phyloP scores from a whole-genome alignment of 2,888 invertebrate species.

The Elaeidobius kamerunicus region DNA sequence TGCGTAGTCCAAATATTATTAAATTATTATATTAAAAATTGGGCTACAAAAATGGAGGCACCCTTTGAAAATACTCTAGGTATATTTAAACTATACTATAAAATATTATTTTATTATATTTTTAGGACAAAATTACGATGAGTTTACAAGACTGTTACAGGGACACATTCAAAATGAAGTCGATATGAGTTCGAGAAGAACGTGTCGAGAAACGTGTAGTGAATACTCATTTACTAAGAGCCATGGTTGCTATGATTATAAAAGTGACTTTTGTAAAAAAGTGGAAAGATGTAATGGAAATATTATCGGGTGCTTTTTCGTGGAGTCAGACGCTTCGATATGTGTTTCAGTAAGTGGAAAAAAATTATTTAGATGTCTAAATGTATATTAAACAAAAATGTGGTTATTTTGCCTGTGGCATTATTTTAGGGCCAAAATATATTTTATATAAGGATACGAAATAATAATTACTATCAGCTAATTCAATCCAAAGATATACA shows the following conservation, averaged over 20 bases:
- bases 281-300: slow-evolving; percentile 32
- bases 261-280: slow-evolving; percentile 33
- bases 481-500: no score
- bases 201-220: slow-evolving; percentile 59
- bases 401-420: no score
- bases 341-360: slow-evolving; percentile 33
- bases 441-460: no score
- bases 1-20: no score
- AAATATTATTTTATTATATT: not conserved
- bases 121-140: slow-evolving; percentile 62
- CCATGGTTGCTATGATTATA: slow-evolving; percentile 35
- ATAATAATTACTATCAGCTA: no score
- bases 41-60: no score
- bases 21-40: no score
- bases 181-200: slow-evolving; percentile 65
- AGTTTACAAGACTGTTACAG: slow-evolving; percentile 72
- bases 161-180: slow-evolving; percentile 83
- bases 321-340: slow-evolving; percentile 49
- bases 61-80: not conserved
- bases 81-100: not conserved
- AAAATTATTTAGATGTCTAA: not conserved
- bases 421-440: no score
- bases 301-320: slow-evolving; percentile 32
- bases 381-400: no score
- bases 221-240: slow-evolving; percentile 29